These are phyloP conservation scores for Sylvicapra grimmia DNA, from an alignment of 2,113 vertebrate genomes.

Conservation along the genomic window DNA sequence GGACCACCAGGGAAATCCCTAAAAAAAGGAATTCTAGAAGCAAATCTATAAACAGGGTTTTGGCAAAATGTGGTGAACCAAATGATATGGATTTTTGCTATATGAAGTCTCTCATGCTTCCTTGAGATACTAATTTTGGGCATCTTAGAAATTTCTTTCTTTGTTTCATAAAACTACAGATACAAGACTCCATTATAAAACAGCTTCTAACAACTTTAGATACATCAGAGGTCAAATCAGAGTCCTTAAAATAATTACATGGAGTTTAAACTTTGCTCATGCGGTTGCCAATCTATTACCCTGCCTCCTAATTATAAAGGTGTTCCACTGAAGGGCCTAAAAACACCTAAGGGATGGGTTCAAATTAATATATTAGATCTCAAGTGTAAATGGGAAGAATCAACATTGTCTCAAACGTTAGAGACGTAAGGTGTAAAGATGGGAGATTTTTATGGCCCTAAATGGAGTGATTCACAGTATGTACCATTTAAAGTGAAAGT, in stretches of 20 bases:
- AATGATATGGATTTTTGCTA: neutral
- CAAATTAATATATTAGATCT: neutral
- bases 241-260: conserved; percentile 15
- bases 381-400: neutral
- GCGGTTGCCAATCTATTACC: neutral
- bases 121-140: neutral
- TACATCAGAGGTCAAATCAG: conserved; percentile 1
- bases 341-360: neutral
- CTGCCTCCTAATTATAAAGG: neutral
- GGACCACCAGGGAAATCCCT: neutral
- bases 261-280: neutral
- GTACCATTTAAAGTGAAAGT: neutral
- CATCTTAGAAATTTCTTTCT: neutral
- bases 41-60: conserved; percentile 5
- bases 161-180: neutral
- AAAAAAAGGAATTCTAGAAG: conserved; percentile 17
- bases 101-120: neutral
- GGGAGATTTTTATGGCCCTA: neutral
- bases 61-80: neutral
- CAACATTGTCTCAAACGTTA: neutral
- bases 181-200: neutral
- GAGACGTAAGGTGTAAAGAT: neutral
- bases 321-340: neutral
- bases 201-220: neutral
- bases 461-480: neutral